Base-by-base conservation (phyloP, 2,797 vertebrate genomes). In the Rousettus madagascariensis region DNA sequence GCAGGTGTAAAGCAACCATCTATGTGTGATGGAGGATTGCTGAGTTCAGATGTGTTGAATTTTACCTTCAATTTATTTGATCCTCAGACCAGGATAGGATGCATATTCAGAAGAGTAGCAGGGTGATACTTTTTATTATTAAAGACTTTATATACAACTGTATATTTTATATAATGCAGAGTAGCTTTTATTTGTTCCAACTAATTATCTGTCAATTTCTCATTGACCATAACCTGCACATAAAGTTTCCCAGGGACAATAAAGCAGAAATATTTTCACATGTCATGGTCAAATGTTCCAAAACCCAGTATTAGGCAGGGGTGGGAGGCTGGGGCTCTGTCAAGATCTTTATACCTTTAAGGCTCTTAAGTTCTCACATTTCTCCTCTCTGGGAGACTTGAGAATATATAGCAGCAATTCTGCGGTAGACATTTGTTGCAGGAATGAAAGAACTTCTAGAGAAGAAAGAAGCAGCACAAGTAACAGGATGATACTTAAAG, bases 11-110 rank as follows among this genome's bases (percentile, higher is more conserved):
- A 46, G 8, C 26, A 36, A 15, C 8, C 8, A 10, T 72, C 3
- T 46, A 0, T 61, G 12, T 30, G 13, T 13, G 3, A 8, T 2
- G 12, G n/a, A 53, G 36, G 30, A 10, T 33, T 49, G 11, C 20
- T 17, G 20, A 78, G 16, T 66, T 66, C 17, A 7, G 36, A 19
- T 16, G 12, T n/a, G 15, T 2, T 38, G 16, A 82, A n/a, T 83
- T 82, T 72, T 38, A 78, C 53, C n/a, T 84, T 69, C 26, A 55
- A 1, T 57, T 19, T 26, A 0, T 49, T 46, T 86, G 43, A 53
- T 43, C 36, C 36, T 94, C 36, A 41, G 8, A 55, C 2, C 7
- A 53, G 9, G 11, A 49, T n/a, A 5, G 55, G 53, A 75, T 33
- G 1, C 5, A 15, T 43, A 41, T 33, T 33, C 26, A 46, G 38